Evolutionary conservation across 2,888 invertebrate species (phyloP).

Genomic region (Meiosimyza platycephala): DNA sequence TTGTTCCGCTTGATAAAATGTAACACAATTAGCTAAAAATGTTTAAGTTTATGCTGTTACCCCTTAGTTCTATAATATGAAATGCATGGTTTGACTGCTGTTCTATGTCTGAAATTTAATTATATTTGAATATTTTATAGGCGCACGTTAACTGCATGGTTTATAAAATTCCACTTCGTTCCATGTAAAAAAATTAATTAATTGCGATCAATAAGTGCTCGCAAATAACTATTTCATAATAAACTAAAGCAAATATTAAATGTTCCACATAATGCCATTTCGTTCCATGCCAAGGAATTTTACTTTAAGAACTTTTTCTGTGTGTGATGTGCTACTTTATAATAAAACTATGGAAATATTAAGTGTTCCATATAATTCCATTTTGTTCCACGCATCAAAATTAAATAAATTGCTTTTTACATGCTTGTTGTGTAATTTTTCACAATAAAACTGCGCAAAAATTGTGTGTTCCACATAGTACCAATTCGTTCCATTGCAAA

Average conservation of each 20-base stretch:
- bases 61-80: too few relatives aligned
- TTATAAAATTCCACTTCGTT: neutral
- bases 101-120: too few relatives aligned
- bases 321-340: neutral
- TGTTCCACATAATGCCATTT: slow-evolving; percentile 24
- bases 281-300: neutral
- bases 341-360: neutral
- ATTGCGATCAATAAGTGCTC: too few relatives aligned
- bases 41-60: too few relatives aligned
- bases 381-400: neutral
- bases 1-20: too few relatives aligned
- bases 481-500: neutral
- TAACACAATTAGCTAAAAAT: too few relatives aligned
- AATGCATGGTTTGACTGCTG: too few relatives aligned
- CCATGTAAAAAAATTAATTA: neutral
- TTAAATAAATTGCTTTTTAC: neutral
- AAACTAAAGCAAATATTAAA: too few relatives aligned
- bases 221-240: too few relatives aligned
- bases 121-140: too few relatives aligned
- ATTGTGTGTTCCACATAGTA: neutral
- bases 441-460: neutral
- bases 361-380: neutral
- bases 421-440: too few relatives aligned
- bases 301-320: neutral
- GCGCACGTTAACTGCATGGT: too few relatives aligned